Base-by-base conservation (phyloP, 23 tunicate genomes). In the Trididemnum miniatum region DNA sequence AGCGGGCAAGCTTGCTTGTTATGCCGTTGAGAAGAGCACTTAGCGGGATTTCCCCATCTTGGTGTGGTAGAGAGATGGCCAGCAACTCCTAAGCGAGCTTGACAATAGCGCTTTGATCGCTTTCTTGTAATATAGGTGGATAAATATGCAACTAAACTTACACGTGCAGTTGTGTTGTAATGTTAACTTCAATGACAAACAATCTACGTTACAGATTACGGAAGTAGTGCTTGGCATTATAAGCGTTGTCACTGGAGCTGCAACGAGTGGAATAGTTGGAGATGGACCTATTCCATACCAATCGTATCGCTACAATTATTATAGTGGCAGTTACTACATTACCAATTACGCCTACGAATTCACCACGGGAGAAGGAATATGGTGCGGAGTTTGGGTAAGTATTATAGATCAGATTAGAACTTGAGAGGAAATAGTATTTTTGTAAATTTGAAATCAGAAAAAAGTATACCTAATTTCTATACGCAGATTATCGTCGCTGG, bases 401-500 rank as follows among this genome's bases (percentile, higher is more conserved):
- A 15, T 15, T 44, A 15, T n/a, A n/a, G n/a, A n/a, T n/a, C n/a
- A n/a, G n/a, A n/a, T n/a, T n/a, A n/a, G n/a, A n/a, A n/a, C n/a
- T n/a, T n/a, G n/a, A n/a, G n/a, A n/a, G n/a, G n/a, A n/a, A n/a
- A n/a, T n/a, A n/a, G n/a, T n/a, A n/a, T 44, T 9, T 15, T 44
- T 15, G 54, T 44, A 44, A 44, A 9, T 44, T 9, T 9, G 54
- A 7, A 15, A 44, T 7, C 54, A 44, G 54, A 7, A 44, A 44
- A 44, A 44, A 9, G 54, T 15, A 44, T 7, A 44, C 15, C 15
- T 9, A 44, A 44, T 7, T 44, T 44, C 57, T 50, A n/a, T 62
- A 9, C 24, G 69, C 69, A 62, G 69, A 22, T 62, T 25, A 62
- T 62, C 24, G 69, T 62, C 5, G 69, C 69, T 22, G 69, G 69